Percentiles rank a stretch among this genome's conserved stretches.
Conservation (phyloP, 1,140 invertebrate genomes). For the Tribolium madens region DNA sequence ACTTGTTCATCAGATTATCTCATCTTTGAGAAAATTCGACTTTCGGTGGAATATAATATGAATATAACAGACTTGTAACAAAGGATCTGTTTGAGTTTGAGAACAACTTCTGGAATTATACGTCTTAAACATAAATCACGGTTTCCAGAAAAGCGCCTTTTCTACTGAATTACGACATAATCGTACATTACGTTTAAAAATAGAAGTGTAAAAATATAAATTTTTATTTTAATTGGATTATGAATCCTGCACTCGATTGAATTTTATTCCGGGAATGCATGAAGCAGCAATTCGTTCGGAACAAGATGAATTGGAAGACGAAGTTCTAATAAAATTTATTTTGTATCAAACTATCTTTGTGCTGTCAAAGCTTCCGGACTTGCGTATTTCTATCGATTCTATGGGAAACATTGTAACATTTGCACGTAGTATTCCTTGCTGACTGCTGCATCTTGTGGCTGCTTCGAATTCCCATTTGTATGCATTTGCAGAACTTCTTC, state of each 20-base stretch:
- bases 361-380: constrained; percentile 4
- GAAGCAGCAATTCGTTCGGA: constrained; percentile 9
- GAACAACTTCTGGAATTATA: constrained; percentile 16
- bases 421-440: constrained; percentile 3
- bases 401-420: not conserved
- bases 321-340: constrained; percentile 16
- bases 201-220: not conserved
- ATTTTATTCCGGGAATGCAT: not conserved
- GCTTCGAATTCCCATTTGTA: not conserved
- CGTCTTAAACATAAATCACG: constrained; percentile 23
- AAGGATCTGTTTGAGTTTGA: constrained; percentile 20
- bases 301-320: not conserved
- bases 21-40: not conserved
- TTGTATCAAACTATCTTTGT: constrained; percentile 7
- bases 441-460: constrained; percentile 8
- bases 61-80: constrained; percentile 3
- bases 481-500: not conserved
- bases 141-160: constrained; percentile 19
- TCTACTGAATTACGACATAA: constrained; percentile 2
- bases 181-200: constrained; percentile 22
- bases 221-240: not conserved
- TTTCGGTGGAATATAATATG: not conserved
- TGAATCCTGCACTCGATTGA: not conserved
- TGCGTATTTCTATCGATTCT: not conserved
- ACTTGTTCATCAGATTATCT: not conserved